Conservation (phyloP, 1,140 invertebrate species). For the Tetranychus cinnabarinus region DNA sequence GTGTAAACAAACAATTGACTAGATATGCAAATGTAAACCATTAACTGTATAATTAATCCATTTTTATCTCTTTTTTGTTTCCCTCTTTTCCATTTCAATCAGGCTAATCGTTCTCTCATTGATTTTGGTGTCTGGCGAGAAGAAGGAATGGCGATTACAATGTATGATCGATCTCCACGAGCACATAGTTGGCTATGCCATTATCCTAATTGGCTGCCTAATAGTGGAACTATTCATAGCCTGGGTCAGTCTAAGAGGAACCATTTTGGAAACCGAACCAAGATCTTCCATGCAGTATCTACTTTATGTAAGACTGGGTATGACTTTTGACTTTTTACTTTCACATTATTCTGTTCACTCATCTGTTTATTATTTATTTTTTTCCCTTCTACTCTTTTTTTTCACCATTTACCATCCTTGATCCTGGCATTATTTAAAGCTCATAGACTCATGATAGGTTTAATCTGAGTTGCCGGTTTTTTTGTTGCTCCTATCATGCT, state of each 20-base stretch:
- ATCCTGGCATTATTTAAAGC: neutral
- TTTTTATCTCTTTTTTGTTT: neutral
- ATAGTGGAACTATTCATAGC: constrained; percentile 45
- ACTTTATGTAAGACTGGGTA: constrained; percentile 53
- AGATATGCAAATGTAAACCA: too few species aligned
- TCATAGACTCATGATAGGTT: neutral
- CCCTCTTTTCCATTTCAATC: neutral
- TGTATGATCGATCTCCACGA: constrained; percentile 30
- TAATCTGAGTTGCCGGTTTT: too few species aligned
- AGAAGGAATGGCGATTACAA: constrained; percentile 18
- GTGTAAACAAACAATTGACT: too few species aligned
- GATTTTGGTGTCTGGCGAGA: constrained; percentile 34
- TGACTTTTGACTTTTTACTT: constrained; percentile 11
- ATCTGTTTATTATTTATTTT: neutral
- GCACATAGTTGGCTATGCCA: constrained; percentile 43
- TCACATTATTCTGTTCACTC: too few species aligned
- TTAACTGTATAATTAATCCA: too few species aligned
- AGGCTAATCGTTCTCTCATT: constrained; percentile 30
- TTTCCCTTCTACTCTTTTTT: neutral
- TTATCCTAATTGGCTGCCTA: constrained; percentile 37
- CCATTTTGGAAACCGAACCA: constrained; percentile 47
- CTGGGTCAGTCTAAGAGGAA: constrained; percentile 49
- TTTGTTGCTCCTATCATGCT: too few species aligned
- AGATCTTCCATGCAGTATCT: constrained; percentile 53
- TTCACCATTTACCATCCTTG: neutral